phyloP scores from a whole-genome alignment of 1,140 invertebrate genomes.

The Lepidurus arcticus region DNA sequence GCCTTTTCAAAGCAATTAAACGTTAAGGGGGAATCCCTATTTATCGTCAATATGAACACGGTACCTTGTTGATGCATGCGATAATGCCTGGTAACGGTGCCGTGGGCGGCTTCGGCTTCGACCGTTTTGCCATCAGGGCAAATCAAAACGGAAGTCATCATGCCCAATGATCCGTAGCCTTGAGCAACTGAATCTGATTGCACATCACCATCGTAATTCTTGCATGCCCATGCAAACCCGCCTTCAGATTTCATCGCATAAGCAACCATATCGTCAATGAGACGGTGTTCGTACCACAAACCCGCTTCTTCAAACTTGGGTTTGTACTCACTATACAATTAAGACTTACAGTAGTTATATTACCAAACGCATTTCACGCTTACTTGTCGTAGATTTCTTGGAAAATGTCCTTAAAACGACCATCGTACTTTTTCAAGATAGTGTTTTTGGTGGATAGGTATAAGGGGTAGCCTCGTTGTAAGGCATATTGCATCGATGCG shows the following conservation, averaged over 20 bases:
- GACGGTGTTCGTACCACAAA: slow-evolving; percentile 80
- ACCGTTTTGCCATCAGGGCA: slow-evolving; percentile 61
- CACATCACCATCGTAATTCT: slow-evolving; percentile 64
- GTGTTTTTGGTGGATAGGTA: slow-evolving; percentile 64
- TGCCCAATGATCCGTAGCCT: slow-evolving; percentile 54
- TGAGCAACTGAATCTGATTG: slow-evolving; percentile 61
- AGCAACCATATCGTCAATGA: slow-evolving; percentile 65
- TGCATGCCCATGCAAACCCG: slow-evolving; percentile 65
- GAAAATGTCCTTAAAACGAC: slow-evolving; percentile 64
- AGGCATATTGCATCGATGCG: slow-evolving; percentile 54
- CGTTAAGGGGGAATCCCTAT: not conserved
- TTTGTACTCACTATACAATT: slow-evolving; percentile 72
- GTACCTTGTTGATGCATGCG: slow-evolving; percentile 54
- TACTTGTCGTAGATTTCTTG: slow-evolving; percentile 58
- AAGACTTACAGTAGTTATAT: not conserved
- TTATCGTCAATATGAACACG: not conserved
- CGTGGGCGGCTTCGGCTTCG: slow-evolving; percentile 62
- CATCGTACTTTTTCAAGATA: slow-evolving; percentile 62
- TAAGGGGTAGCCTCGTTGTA: slow-evolving; percentile 51
- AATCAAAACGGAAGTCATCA: slow-evolving; percentile 58
- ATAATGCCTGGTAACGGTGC: slow-evolving; percentile 61
- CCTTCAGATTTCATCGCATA: slow-evolving; percentile 59
- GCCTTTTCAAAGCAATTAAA: slow-evolving; percentile 36
- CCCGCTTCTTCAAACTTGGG: slow-evolving; percentile 70
- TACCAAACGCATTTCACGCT: slow-evolving; percentile 25